A percentile compares a stretch with the other conserved stretches of the same genome.
phyloP scores from a whole-genome alignment of 35 echinoderm and acorn worm species.

The Chiridota heheva region DNA sequence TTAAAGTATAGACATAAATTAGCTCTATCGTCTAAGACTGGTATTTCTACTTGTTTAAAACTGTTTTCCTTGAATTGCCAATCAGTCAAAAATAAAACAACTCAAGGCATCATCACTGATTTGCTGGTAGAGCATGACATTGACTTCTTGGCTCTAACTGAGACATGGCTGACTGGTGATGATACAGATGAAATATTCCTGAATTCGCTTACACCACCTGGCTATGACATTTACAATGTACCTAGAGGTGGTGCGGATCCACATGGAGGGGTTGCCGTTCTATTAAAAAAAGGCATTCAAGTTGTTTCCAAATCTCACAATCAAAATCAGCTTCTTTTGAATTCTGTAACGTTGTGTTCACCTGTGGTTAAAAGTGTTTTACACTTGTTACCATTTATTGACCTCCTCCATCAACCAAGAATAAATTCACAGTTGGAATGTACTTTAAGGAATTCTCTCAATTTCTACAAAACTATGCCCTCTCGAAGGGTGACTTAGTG shows the following conservation, averaged over 20 bases:
- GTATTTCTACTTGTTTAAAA: no score
- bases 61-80: slow-evolving; percentile 19
- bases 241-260: slow-evolving; percentile 7
- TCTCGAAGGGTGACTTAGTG: slow-evolving; percentile 9
- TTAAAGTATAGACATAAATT: no score
- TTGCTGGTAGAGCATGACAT: slow-evolving; percentile 15
- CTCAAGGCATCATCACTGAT: slow-evolving; percentile 17
- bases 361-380: no score
- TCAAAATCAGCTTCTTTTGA: not conserved
- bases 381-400: slow-evolving; percentile 1
- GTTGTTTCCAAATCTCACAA: not conserved
- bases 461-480: slow-evolving; percentile 3
- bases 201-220: slow-evolving; percentile 14
- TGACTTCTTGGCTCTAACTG: slow-evolving; percentile 18
- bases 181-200: slow-evolving; percentile 19
- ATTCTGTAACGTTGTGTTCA: slow-evolving; percentile 9
- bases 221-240: slow-evolving; percentile 18
- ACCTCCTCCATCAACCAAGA: slow-evolving; percentile 16
- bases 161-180: slow-evolving; percentile 21
- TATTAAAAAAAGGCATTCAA: no score
- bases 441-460: slow-evolving; percentile 24
- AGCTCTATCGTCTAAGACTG: no score
- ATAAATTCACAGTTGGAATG: slow-evolving; percentile 3
- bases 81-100: slow-evolving; percentile 12
- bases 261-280: slow-evolving; percentile 6